phyloP scores from a whole-genome alignment of 2,113 vertebrate genomes.

The Tinamus guttatus region DNA sequence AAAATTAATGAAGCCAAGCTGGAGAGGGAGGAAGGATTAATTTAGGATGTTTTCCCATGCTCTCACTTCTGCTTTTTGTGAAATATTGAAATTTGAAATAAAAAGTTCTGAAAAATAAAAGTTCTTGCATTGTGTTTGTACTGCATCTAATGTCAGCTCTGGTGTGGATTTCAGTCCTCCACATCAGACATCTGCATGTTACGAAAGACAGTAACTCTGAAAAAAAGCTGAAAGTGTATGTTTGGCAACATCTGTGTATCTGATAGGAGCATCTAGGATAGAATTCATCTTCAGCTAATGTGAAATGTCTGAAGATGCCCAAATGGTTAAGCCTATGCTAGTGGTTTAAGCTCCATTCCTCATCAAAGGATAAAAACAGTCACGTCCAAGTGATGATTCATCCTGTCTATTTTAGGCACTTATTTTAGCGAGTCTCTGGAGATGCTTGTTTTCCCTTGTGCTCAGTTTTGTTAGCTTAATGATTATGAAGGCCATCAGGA shows the following conservation, averaged over 20 bases:
- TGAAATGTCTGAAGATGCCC: background rate
- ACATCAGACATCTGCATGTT: background rate
- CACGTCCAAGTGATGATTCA: background rate
- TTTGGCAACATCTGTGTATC: background rate
- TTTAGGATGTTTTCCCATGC: background rate
- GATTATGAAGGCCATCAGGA: background rate
- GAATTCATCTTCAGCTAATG: background rate
- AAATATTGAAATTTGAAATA: background rate
- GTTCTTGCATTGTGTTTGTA: background rate
- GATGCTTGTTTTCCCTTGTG: background rate
- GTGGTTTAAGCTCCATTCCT: background rate
- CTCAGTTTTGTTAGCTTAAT: background rate
- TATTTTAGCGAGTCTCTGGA: background rate
- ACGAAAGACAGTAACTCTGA: background rate
- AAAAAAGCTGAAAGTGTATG: background rate
- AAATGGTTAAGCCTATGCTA: background rate
- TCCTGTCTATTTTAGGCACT: background rate
- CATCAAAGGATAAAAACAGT: background rate
- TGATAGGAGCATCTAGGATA: background rate
- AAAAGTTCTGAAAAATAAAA: background rate
- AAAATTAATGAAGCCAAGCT: background rate
- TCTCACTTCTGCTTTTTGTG: background rate
- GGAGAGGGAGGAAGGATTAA: background rate
- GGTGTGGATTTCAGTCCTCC: background rate
- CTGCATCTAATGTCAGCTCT: background rate